Percentiles rank a stretch among this genome's conserved stretches.
Conservation (phyloP, 1,140 invertebrate species). For the Arctopsyche grandis region DNA sequence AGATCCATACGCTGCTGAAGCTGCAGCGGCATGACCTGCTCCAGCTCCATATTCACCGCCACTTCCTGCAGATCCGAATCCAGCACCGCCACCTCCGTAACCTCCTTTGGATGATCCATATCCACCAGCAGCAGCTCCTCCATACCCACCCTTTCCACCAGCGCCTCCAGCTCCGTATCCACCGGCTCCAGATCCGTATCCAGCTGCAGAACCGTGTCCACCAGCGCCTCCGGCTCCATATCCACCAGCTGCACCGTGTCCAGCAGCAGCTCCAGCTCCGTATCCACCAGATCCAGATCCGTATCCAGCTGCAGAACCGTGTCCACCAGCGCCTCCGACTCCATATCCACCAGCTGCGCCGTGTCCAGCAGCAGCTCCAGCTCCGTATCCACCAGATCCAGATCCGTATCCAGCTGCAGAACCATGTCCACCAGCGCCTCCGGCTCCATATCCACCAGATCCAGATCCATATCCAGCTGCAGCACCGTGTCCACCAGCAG, state of each 20-base stretch:
- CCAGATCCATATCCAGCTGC: not conserved
- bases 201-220: not conserved
- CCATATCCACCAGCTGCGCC: slow-evolving; percentile 4
- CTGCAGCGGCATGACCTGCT: slow-evolving; percentile 2
- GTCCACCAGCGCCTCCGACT: not conserved
- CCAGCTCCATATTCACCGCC: not conserved
- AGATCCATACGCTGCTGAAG: not conserved
- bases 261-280: not conserved
- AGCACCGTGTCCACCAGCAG: not conserved
- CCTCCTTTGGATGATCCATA: slow-evolving; percentile 25
- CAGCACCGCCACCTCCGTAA: slow-evolving; percentile 8
- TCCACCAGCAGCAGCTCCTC: slow-evolving; percentile 7
- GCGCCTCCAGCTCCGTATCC: slow-evolving; percentile 33
- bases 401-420: not conserved
- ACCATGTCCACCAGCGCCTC: not conserved
- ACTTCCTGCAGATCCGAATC: not conserved
- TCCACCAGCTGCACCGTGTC: not conserved
- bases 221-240: not conserved
- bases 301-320: not conserved
- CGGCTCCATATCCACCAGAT: slow-evolving; percentile 2
- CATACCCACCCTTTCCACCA: slow-evolving; percentile 3
- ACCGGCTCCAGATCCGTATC: not conserved
- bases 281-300: slow-evolving; percentile 14
- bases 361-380: not conserved
- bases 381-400: slow-evolving; percentile 25